Base-by-base conservation (phyloP, 2,797 vertebrate genomes). In the Microchirus variegatus region DNA sequence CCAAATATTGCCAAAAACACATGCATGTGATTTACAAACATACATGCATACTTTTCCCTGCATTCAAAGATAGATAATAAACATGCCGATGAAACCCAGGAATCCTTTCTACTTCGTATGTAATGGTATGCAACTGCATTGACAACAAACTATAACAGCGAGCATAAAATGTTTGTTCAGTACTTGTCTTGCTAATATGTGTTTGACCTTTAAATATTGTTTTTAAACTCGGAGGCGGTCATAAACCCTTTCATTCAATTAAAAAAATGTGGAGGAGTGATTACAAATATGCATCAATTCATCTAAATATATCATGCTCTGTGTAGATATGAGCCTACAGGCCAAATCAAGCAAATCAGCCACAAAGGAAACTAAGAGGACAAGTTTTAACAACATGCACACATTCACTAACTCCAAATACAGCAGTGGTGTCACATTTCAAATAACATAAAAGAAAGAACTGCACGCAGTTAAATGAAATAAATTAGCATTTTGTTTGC, bases 241-340 rank as follows among this genome's bases (percentile, higher is more conserved):
- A 53, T 10, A 13, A 40, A 50, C 41, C 17, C n/a, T 18, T 59
- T 54, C 7, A 44, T 57, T 53, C 13, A 43, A 52, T 43, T 47
- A 40, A 12, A 36, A 7, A 19, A 50, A 38, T 13, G 26, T 5
- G 60, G 8, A 15, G 3, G 2, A 2, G 19, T 50, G n/a, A 46
- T 59, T 53, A 18, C 15, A 53, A 13, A 61, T 61, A 51, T 60
- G 59, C 42, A 58, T 53, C 53, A 58, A 43, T 73, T 70, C 3
- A 53, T 59, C 47, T 13, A 53, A 61, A 69, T 51, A 55, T 48
- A 48, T 48, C 17, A 62, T 42, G 26, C 44, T 37, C 35, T 42
- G 10, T 54, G 52, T 46, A 53, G 55, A 26, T 19, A 17, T 53
- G 15, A 35, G 45, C 22, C 26, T 38, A 16, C 9, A 36, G 43